phyloP scores from a whole-genome alignment of 2,113 vertebrate species.

The Oceanodroma tethys region DNA sequence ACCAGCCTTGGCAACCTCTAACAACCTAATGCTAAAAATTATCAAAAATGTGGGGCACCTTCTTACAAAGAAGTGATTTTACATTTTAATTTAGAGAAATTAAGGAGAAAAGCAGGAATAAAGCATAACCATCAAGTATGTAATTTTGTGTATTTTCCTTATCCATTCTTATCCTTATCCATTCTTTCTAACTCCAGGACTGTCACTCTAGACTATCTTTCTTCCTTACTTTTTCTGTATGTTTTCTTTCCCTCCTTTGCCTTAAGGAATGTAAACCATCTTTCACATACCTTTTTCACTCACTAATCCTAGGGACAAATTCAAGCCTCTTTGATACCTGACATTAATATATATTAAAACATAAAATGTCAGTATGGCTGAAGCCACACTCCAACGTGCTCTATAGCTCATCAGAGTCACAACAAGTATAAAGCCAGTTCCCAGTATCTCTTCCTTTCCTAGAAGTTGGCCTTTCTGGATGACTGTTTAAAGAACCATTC shows the following conservation, averaged over 20 bases:
- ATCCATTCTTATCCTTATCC: background rate
- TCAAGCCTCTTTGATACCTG: background rate
- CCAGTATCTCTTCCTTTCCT: background rate
- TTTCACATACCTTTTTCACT: background rate
- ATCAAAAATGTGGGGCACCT: rapidly evolving
- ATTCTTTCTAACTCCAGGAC: background rate
- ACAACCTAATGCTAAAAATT: background rate
- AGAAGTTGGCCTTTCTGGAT: background rate
- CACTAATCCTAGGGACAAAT: background rate
- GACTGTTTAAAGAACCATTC: background rate
- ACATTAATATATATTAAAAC: background rate
- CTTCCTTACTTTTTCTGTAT: background rate
- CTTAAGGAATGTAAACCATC: background rate
- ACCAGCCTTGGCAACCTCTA: background rate
- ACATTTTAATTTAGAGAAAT: background rate
- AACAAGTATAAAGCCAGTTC: background rate
- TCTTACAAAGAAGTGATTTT: background rate
- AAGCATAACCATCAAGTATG: background rate
- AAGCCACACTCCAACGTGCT: background rate
- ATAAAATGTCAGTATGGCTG: background rate
- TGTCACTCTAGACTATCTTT: background rate
- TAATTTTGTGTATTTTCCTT: background rate
- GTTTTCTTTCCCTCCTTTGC: background rate
- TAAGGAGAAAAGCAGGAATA: background rate
- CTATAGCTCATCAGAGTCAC: background rate